Evolutionary conservation across 2,888 invertebrate species (phyloP).

Genomic region (Encarsia formosa): DNA sequence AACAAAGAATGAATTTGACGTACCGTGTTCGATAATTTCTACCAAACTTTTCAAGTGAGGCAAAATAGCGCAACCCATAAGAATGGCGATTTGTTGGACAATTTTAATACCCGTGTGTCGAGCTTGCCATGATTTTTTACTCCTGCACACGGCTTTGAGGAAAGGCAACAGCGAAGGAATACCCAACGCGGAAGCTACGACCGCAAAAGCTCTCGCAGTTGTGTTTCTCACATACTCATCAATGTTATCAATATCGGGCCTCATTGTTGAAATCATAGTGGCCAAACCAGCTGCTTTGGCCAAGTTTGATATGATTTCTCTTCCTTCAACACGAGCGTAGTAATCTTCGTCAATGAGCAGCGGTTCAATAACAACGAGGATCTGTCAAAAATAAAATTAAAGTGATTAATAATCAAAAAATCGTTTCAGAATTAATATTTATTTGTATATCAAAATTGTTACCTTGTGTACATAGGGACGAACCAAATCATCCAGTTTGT

Average conservation of each 20-base stretch:
- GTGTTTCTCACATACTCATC: conserved; percentile 99
- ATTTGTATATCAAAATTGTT: conserved; percentile 23
- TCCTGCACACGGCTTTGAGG: conserved; percentile 96
- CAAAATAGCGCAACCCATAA: conserved; percentile 99
- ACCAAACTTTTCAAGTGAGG: conserved; percentile 97
- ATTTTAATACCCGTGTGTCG: conserved; percentile 98
- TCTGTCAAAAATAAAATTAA: conserved; percentile 52
- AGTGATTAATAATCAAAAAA: background rate
- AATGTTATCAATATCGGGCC: conserved; percentile 99
- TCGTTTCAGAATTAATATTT: background rate
- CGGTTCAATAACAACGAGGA: conserved; percentile 98
- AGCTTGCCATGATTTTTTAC: conserved; percentile 99
- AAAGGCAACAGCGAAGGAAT: conserved; percentile 97
- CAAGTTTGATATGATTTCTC: conserved; percentile 98
- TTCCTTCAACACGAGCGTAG: conserved; percentile 98
- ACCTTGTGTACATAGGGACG: conserved; percentile 98
- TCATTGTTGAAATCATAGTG: conserved; percentile 99
- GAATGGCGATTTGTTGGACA: conserved; percentile 98
- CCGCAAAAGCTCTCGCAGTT: conserved; percentile 99
- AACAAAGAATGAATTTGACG: conserved; percentile 31
- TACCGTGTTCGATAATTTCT: conserved; percentile 98
- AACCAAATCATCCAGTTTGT: conserved; percentile 97
- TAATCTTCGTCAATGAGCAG: conserved; percentile 99
- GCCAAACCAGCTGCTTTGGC: conserved; percentile 99
- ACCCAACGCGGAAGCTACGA: conserved; percentile 97